Evolutionary conservation across 2,113 vertebrate species (phyloP).

Genomic region (Prionailurus viverrinus): DNA sequence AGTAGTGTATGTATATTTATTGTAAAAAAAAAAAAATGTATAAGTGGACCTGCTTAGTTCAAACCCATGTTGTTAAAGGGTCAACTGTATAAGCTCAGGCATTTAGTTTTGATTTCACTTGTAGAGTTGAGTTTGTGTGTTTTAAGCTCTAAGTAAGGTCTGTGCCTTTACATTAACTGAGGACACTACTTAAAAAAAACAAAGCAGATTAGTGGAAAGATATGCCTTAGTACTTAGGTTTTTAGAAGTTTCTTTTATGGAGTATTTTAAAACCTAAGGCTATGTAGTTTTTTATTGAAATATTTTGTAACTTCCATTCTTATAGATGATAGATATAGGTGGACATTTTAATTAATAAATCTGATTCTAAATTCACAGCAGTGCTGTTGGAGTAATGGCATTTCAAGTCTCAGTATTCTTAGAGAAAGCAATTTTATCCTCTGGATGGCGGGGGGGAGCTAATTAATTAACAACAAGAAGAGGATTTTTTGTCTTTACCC

Average conservation of each 20-base stretch:
- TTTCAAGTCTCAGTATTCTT: conserved; percentile 53
- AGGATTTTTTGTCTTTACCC: neutral
- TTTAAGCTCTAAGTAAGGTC: neutral
- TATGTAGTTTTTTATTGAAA: neutral
- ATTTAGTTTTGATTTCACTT: conserved; percentile 23
- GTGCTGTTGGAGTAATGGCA: neutral
- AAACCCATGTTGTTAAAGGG: neutral
- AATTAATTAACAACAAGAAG: neutral
- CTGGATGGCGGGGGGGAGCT: neutral
- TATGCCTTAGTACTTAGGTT: neutral
- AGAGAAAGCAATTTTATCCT: neutral
- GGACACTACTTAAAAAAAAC: neutral
- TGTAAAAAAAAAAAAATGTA: neutral
- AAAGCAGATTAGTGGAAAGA: neutral
- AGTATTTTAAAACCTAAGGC: neutral
- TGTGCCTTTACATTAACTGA: neutral
- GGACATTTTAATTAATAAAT: neutral
- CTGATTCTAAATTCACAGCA: neutral
- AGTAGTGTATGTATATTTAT: neutral
- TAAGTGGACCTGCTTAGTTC: neutral
- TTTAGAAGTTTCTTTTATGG: neutral
- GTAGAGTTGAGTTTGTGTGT: neutral
- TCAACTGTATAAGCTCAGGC: neutral
- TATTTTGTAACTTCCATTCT: neutral
- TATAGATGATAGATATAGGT: neutral